phyloP scores from a whole-genome alignment of 2,888 invertebrate species.

The Tiphia femorata region DNA sequence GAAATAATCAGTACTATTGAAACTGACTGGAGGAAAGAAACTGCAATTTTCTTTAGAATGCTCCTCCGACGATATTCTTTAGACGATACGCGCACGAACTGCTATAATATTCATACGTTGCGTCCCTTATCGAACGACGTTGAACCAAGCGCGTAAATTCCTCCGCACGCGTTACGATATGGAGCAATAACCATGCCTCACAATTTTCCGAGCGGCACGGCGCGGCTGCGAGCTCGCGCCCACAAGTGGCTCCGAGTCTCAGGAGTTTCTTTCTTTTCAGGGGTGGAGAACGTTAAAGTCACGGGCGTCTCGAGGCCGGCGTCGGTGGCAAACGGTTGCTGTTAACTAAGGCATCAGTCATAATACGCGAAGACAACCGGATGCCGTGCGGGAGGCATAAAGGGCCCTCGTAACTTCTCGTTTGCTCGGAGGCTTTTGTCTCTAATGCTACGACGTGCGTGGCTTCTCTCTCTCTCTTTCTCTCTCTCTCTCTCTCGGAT shows the following conservation, averaged over 20 bases:
- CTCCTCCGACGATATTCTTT: no score
- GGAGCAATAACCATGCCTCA: conserved; percentile 46
- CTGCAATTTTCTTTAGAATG: no score
- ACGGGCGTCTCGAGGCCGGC: conserved; percentile 28
- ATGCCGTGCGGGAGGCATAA: conserved; percentile 56
- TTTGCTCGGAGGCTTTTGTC: conserved; percentile 56
- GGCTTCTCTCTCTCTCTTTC: not conserved
- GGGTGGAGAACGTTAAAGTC: conserved; percentile 44
- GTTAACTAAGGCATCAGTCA: conserved; percentile 63
- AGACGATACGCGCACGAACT: no score
- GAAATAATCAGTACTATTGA: no score
- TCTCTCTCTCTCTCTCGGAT: conserved; percentile 31
- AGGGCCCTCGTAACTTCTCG: conserved; percentile 59
- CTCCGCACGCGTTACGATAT: not conserved
- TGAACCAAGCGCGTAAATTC: no score
- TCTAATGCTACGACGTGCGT: conserved; percentile 37
- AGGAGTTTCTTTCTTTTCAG: conserved; percentile 28
- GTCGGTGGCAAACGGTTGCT: conserved; percentile 29
- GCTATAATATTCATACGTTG: no score
- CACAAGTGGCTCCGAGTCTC: no score
- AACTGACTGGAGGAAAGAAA: no score
- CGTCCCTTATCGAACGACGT: no score
- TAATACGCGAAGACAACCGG: conserved; percentile 65
- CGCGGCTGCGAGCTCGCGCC: no score
- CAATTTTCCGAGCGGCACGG: conserved; percentile 34